Evolutionary conservation across 2,113 vertebrate genomes (phyloP).

Genomic region (Semnornis frantzii): DNA sequence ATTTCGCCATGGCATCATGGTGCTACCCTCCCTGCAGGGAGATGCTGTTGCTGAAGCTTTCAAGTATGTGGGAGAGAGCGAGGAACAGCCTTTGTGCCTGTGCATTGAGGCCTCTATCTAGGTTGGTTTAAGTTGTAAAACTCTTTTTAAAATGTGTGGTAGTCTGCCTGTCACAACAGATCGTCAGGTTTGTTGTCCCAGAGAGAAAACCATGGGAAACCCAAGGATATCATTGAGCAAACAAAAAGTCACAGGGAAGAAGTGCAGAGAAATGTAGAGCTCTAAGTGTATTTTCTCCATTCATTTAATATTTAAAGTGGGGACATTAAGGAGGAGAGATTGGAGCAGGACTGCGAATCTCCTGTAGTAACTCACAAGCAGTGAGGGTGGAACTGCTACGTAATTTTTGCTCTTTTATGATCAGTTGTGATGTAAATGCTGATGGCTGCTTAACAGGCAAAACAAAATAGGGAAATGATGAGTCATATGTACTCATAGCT

Average conservation of each 20-base stretch:
- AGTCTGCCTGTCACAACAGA: not conserved
- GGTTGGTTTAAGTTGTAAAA: not conserved
- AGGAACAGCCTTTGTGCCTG: not conserved
- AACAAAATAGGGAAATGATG: constrained; percentile 71
- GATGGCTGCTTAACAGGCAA: constrained; percentile 70
- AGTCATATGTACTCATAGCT: constrained; percentile 63
- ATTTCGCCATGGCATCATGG: not conserved
- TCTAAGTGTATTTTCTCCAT: not conserved
- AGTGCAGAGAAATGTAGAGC: not conserved
- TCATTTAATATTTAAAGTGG: not conserved
- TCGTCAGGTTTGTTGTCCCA: not conserved
- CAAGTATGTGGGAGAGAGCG: not conserved
- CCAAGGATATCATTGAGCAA: not conserved
- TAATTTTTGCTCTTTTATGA: constrained; percentile 58
- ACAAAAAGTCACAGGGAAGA: not conserved
- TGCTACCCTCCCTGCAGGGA: not conserved
- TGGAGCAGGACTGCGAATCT: not conserved
- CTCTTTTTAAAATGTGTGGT: not conserved
- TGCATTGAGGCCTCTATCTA: not conserved
- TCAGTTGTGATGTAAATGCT: constrained; percentile 73
- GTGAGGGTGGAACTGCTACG: constrained; percentile 20
- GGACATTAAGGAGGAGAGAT: not conserved
- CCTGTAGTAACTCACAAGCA: constrained; percentile 35
- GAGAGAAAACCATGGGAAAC: not conserved
- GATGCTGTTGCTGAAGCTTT: not conserved